These are phyloP conservation scores for Tetramorium parvispinum DNA, from an alignment of 1,140 invertebrate genomes.

Conservation along the genomic window DNA sequence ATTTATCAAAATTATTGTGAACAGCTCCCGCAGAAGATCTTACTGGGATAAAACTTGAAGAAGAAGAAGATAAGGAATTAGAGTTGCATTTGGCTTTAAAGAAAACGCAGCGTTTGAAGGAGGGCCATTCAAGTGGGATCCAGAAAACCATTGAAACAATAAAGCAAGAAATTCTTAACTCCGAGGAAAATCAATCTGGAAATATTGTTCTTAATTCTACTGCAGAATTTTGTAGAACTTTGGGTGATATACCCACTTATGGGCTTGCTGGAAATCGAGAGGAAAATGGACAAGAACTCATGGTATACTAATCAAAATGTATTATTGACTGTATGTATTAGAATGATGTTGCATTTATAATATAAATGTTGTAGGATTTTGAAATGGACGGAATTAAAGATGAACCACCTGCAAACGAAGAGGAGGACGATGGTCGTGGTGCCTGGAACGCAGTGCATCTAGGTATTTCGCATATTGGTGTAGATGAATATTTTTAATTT, in stretches of 20 bases:
- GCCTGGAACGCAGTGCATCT: constrained; percentile 92
- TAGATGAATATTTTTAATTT: constrained; percentile 12
- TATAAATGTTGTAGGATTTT: constrained; percentile 86
- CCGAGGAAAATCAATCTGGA: constrained; percentile 82
- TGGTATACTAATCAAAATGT: constrained; percentile 85
- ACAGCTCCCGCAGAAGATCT: constrained; percentile 87
- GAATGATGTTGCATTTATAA: not conserved
- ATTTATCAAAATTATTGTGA: constrained; percentile 63
- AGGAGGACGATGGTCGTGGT: constrained; percentile 86
- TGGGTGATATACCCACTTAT: constrained; percentile 98
- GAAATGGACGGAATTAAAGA: constrained; percentile 87
- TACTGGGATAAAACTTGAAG: constrained; percentile 88
- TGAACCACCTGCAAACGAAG: constrained; percentile 83
- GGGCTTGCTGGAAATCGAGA: constrained; percentile 95
- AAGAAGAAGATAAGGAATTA: constrained; percentile 90
- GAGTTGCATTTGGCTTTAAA: constrained; percentile 91
- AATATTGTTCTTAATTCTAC: constrained; percentile 96
- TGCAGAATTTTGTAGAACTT: constrained; percentile 98
- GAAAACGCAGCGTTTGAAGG: constrained; percentile 91
- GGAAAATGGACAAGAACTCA: constrained; percentile 92
- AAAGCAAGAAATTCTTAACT: constrained; percentile 82
- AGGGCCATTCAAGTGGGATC: constrained; percentile 85
- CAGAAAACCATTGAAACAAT: constrained; percentile 82
- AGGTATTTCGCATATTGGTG: constrained; percentile 79
- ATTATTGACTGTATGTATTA: not conserved